A percentile compares a stretch with the other conserved stretches of the same genome.
These are phyloP conservation scores for Stenodema calcarata DNA, from an alignment of 2,888 invertebrate genomes.

Conservation along the genomic window DNA sequence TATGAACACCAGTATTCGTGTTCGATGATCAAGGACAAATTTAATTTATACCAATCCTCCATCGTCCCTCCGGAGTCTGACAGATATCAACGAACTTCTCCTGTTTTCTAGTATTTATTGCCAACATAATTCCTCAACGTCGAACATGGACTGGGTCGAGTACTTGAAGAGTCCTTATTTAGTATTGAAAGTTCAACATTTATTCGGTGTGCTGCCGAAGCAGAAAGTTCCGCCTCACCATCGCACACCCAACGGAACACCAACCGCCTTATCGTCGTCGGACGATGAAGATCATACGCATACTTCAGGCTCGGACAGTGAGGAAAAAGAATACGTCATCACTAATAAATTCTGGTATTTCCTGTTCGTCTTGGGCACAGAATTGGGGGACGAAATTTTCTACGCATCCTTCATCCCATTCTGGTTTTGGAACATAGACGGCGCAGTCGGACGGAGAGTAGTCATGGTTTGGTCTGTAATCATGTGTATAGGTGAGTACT, in stretches of 20 bases:
- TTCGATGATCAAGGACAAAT: neutral
- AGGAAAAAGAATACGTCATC: slow-evolving; percentile 65
- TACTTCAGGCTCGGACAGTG: slow-evolving; percentile 61
- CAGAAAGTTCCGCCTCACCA: slow-evolving; percentile 38
- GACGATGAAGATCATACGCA: slow-evolving; percentile 63
- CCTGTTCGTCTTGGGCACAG: slow-evolving; percentile 83
- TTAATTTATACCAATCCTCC: neutral
- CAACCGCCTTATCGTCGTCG: slow-evolving; percentile 7
- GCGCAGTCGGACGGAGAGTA: slow-evolving; percentile 81
- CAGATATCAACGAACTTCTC: neutral
- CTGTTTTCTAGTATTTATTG: neutral
- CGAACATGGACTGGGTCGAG: slow-evolving; percentile 59
- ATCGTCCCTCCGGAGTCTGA: neutral
- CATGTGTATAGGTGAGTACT: slow-evolving; percentile 77
- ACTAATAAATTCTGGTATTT: slow-evolving; percentile 83
- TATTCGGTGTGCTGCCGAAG: slow-evolving; percentile 70
- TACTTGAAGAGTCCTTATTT: slow-evolving; percentile 77
- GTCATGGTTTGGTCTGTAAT: slow-evolving; percentile 81
- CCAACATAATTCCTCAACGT: neutral
- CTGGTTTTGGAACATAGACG: slow-evolving; percentile 94
- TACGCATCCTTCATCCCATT: slow-evolving; percentile 91
- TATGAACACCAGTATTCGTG: neutral
- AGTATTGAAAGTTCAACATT: slow-evolving; percentile 79
- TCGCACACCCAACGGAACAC: slow-evolving; percentile 57
- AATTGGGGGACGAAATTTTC: slow-evolving; percentile 88